phyloP scores from a whole-genome alignment of 2,113 vertebrate species.

The Sciurus niger region DNA sequence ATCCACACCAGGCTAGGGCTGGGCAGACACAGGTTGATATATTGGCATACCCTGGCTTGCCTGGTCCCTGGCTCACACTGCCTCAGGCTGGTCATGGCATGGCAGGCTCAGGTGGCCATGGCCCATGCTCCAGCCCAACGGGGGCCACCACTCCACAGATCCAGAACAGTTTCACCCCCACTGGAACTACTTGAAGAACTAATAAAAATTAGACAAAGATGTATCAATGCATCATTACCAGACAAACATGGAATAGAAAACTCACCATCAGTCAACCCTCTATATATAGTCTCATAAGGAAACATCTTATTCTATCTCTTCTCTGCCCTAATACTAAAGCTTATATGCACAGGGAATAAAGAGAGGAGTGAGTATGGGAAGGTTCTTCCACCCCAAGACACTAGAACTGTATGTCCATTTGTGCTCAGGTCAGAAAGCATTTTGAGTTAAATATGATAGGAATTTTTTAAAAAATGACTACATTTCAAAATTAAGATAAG shows the following conservation, averaged over 20 bases:
- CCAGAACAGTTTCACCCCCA: no score
- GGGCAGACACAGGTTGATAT: no score
- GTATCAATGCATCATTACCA: not conserved
- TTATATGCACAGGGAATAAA: not conserved
- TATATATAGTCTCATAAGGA: not conserved
- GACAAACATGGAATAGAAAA: not conserved
- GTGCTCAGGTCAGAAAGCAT: not conserved
- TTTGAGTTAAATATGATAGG: not conserved
- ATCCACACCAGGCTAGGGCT: no score
- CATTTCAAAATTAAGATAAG: not conserved
- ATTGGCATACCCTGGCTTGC: no score
- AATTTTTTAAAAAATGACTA: not conserved
- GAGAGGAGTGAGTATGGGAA: not conserved
- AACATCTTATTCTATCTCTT: not conserved
- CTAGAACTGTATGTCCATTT: not conserved
- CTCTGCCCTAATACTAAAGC: not conserved
- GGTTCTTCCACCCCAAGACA: not conserved
- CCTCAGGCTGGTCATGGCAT: no score
- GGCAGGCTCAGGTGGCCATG: no score
- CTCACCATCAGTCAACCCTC: not conserved
- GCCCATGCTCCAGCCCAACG: no score
- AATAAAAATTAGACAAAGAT: not conserved
- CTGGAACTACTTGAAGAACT: not conserved
- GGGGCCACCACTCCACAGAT: no score
- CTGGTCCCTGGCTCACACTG: no score